phyloP scores from a whole-genome alignment of 2,113 vertebrate species.

The Clarias gariepinus region DNA sequence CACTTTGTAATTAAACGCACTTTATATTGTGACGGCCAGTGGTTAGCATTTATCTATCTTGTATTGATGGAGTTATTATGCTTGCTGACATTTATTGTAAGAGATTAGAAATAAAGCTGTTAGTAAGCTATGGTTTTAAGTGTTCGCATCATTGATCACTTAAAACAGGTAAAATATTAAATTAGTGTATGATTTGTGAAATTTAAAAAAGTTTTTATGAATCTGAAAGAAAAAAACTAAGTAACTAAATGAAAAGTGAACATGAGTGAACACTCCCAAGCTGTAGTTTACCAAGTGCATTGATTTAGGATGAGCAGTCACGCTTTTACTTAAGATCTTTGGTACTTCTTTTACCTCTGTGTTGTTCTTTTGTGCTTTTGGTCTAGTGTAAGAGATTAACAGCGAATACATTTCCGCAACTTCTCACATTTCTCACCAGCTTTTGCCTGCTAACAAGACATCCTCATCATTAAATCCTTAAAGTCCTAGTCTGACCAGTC shows the following conservation, averaged over 20 bases:
- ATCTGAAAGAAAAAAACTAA: not conserved
- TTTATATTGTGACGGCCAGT: not conserved
- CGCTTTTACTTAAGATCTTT: not conserved
- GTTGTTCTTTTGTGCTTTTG: not conserved
- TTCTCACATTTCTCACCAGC: not conserved
- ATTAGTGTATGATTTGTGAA: not conserved
- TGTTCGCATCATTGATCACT: too few relatives aligned
- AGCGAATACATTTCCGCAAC: not conserved
- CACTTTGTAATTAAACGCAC: not conserved
- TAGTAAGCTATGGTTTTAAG: not conserved
- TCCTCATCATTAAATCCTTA: not conserved
- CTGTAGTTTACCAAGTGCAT: not conserved
- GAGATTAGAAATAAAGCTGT: not conserved
- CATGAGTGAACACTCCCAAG: not conserved
- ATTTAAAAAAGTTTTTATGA: not conserved
- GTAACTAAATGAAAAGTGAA: not conserved
- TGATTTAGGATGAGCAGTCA: not conserved
- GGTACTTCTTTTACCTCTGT: not conserved
- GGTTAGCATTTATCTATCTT: not conserved
- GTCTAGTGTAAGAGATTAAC: not conserved
- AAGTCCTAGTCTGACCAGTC: not conserved
- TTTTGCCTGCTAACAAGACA: not conserved
- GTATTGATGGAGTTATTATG: not conserved
- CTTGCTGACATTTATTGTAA: not conserved
- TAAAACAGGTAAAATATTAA: not conserved